A percentile compares a stretch with the other conserved stretches of the same genome.
phyloP scores from a whole-genome alignment of 2,113 vertebrate genomes.

The Amblyopsis rosae region DNA sequence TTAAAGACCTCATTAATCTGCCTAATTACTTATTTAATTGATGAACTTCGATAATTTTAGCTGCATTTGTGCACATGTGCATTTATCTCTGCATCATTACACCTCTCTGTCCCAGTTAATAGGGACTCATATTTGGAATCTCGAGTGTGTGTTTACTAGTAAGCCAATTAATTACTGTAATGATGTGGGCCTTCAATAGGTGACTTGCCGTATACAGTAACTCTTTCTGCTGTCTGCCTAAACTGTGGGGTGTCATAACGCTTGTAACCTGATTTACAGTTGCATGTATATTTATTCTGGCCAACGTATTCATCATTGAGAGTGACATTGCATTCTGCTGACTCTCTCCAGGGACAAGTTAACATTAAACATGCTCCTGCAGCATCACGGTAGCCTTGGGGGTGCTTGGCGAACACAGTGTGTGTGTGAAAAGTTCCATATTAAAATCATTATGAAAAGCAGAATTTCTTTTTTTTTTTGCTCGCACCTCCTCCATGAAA shows the following conservation, averaged over 20 bases:
- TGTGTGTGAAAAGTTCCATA: slow-evolving; percentile 67
- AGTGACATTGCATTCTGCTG: slow-evolving; percentile 63
- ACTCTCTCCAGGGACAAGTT: slow-evolving; percentile 57
- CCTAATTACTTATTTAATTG: slow-evolving; percentile 18
- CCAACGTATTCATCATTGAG: slow-evolving; percentile 59
- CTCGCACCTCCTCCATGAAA: slow-evolving; percentile 70
- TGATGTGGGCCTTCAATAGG: slow-evolving; percentile 29
- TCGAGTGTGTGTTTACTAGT: slow-evolving; percentile 30
- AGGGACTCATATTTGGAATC: slow-evolving; percentile 20
- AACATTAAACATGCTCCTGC: slow-evolving; percentile 61
- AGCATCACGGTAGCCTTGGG: slow-evolving; percentile 51
- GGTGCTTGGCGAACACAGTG: slow-evolving; percentile 29
- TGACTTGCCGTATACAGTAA: slow-evolving; percentile 19
- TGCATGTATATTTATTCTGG: slow-evolving; percentile 50
- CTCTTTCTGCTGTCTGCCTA: neutral
- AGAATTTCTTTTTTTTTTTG: slow-evolving; percentile 48
- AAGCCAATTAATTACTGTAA: slow-evolving; percentile 42
- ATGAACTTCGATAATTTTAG: slow-evolving; percentile 14
- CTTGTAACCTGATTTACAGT: slow-evolving; percentile 46
- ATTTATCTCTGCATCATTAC: slow-evolving; percentile 24
- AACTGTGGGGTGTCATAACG: neutral
- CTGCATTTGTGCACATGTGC: slow-evolving; percentile 13
- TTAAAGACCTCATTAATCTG: slow-evolving; percentile 12
- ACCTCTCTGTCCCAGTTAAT: slow-evolving; percentile 18
- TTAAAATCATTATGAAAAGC: slow-evolving; percentile 65